Conservation (phyloP, 1,140 invertebrate genomes). For the Drosophila tani region DNA sequence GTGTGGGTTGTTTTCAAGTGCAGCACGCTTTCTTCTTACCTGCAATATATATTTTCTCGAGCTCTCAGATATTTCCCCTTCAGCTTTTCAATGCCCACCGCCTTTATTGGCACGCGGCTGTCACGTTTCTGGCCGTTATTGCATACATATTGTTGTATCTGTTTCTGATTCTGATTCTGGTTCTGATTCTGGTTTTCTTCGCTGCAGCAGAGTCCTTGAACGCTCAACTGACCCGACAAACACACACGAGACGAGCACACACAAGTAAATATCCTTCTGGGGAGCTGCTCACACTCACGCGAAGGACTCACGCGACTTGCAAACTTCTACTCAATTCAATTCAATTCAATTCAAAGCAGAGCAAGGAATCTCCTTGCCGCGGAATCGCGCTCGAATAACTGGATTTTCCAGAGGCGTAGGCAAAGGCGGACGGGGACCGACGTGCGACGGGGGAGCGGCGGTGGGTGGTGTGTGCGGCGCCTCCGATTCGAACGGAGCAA, state of each 20-base stretch:
- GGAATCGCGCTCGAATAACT: slow-evolving; percentile 42
- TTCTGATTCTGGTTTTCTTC: slow-evolving; percentile 37
- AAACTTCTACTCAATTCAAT: slow-evolving; percentile 33
- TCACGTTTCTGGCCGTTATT: slow-evolving; percentile 52
- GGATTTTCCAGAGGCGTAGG: slow-evolving; percentile 29
- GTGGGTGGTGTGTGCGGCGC: slow-evolving; percentile 9
- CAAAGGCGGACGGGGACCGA: slow-evolving; percentile 9
- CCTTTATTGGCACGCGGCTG: slow-evolving; percentile 33
- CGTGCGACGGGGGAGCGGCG: slow-evolving; percentile 12
- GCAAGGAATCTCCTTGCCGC: slow-evolving; percentile 12
- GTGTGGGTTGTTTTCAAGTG: slow-evolving; percentile 67
- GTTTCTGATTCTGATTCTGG: slow-evolving; percentile 28
- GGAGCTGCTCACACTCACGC: slow-evolving; percentile 5
- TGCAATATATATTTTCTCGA: slow-evolving; percentile 44
- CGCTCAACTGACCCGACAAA: slow-evolving; percentile 78
- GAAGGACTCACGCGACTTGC: slow-evolving; percentile 36
- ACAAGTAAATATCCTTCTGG: slow-evolving; percentile 21
- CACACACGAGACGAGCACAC: slow-evolving; percentile 26
- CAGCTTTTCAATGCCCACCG: slow-evolving; percentile 19
- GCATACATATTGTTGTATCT: slow-evolving; percentile 53
- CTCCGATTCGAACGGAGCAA: slow-evolving; percentile 61
- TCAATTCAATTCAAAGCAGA: slow-evolving; percentile 18
- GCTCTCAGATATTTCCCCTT: slow-evolving; percentile 30
- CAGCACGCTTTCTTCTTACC: slow-evolving; percentile 54
- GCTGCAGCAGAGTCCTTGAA: slow-evolving; percentile 74